phyloP scores from a whole-genome alignment of 2,888 invertebrate species.

The Halocaridina rubra region DNA sequence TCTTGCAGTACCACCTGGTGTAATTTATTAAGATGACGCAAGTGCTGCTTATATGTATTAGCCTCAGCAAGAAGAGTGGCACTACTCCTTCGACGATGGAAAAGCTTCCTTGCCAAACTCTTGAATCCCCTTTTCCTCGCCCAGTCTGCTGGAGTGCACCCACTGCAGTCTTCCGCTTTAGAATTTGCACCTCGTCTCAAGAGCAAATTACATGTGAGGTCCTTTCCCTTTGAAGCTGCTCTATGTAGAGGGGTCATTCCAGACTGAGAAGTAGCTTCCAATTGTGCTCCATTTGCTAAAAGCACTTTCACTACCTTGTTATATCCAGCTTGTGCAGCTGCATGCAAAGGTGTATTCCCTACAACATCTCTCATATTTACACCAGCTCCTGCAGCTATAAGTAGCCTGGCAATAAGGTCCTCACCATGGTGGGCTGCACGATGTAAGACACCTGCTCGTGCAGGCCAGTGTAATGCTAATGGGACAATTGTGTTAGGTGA shows the following conservation, averaged over 20 bases:
- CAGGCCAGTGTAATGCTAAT: conserved; percentile 58
- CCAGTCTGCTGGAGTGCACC: conserved; percentile 52
- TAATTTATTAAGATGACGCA: conserved; percentile 18
- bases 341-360: conserved; percentile 56
- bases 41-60: neutral
- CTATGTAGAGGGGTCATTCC: conserved; percentile 53
- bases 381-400: conserved; percentile 38
- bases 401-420: conserved; percentile 40
- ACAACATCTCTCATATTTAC: conserved; percentile 34
- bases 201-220: conserved; percentile 40
- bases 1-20: conserved; percentile 31
- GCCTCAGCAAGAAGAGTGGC: neutral
- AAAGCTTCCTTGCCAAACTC: conserved; percentile 26
- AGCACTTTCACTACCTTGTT: conserved; percentile 89
- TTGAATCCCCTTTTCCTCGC: conserved; percentile 45
- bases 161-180: conserved; percentile 21
- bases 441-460: conserved; percentile 46
- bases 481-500: conserved; percentile 47
- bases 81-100: conserved; percentile 39
- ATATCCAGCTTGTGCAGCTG: conserved; percentile 87
- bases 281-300: conserved; percentile 72
- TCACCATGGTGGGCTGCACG: conserved; percentile 51
- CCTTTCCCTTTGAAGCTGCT: conserved; percentile 54
- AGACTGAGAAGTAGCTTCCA: conserved; percentile 16
- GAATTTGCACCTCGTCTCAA: conserved; percentile 29